phyloP scores from a whole-genome alignment of 2,888 invertebrate genomes.

The Oscheius myriophilus region DNA sequence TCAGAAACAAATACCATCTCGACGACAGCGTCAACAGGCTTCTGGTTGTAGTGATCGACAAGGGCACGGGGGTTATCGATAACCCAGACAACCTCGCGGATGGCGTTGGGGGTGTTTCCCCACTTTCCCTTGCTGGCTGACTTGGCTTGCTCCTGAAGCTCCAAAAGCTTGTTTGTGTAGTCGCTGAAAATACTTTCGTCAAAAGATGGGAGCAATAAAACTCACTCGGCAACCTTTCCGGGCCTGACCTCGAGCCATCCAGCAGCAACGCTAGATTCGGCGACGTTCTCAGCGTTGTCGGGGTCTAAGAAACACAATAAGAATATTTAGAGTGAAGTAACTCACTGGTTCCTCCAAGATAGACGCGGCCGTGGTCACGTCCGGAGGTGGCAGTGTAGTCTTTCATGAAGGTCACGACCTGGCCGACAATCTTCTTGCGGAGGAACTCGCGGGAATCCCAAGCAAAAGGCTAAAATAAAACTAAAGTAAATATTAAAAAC shows the following conservation, averaged over 20 bases:
- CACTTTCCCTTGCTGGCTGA: conserved; percentile 84
- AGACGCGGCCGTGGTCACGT: conserved; percentile 83
- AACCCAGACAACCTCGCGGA: conserved; percentile 78
- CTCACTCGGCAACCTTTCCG: conserved; percentile 70
- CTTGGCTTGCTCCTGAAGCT: conserved; percentile 89
- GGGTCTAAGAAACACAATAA: conserved; percentile 39
- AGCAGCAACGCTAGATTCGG: conserved; percentile 86
- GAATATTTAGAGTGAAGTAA: background rate
- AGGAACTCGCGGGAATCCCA: conserved; percentile 97
- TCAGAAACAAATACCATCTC: conserved; percentile 88
- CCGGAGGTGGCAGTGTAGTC: conserved; percentile 84
- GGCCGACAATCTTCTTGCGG: conserved; percentile 83
- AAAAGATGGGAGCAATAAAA: background rate
- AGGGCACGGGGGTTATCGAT: conserved; percentile 85
- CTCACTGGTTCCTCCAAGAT: conserved; percentile 63
- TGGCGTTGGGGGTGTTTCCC: conserved; percentile 55
- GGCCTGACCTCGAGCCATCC: conserved; percentile 84
- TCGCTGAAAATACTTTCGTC: conserved; percentile 70
- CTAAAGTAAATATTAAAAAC: background rate
- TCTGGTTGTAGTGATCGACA: conserved; percentile 86
- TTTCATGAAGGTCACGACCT: conserved; percentile 82
- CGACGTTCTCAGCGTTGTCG: conserved; percentile 84
- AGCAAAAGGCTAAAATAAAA: conserved; percentile 82
- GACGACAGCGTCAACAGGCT: conserved; percentile 86
- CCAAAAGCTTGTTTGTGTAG: conserved; percentile 76